Evolutionary conservation across 2,888 invertebrate genomes (phyloP).

Genomic region (Pimpla rufipes): DNA sequence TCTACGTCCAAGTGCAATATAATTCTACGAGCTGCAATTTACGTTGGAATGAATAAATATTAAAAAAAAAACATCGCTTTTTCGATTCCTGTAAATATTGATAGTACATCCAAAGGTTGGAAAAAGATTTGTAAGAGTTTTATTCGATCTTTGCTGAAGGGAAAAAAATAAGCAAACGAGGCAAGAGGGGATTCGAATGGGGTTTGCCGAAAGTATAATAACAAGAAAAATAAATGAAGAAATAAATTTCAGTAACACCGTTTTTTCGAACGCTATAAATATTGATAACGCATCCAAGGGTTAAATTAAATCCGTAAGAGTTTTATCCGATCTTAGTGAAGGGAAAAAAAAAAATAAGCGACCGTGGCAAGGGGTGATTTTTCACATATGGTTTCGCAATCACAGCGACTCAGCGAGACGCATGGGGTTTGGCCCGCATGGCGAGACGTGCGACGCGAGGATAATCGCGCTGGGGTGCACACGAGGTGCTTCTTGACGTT

Average conservation of each 20-base stretch:
- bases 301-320: background rate
- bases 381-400: conserved; percentile 17
- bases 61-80: background rate
- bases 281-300: background rate
- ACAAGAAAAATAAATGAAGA: too few relatives aligned
- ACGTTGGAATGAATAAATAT: background rate
- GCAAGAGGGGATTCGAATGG: too few relatives aligned
- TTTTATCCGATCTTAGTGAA: background rate
- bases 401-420: background rate
- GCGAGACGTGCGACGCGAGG: background rate
- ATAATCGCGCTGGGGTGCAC: conserved; percentile 61
- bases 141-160: too few relatives aligned
- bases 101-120: too few relatives aligned
- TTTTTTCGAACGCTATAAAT: background rate
- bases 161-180: too few relatives aligned
- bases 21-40: background rate
- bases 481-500: conserved; percentile 53
- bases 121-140: too few relatives aligned
- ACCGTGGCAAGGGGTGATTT: background rate
- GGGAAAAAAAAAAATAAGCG: background rate
- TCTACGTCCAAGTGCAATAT: background rate
- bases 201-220: too few relatives aligned
- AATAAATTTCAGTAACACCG: background rate
- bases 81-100: too few relatives aligned
- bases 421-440: conserved; percentile 27